A percentile compares a stretch with the other conserved stretches of the same genome.
phyloP scores from a whole-genome alignment of 2,113 vertebrate genomes.

The Hypocryptadius cinnamomeus region DNA sequence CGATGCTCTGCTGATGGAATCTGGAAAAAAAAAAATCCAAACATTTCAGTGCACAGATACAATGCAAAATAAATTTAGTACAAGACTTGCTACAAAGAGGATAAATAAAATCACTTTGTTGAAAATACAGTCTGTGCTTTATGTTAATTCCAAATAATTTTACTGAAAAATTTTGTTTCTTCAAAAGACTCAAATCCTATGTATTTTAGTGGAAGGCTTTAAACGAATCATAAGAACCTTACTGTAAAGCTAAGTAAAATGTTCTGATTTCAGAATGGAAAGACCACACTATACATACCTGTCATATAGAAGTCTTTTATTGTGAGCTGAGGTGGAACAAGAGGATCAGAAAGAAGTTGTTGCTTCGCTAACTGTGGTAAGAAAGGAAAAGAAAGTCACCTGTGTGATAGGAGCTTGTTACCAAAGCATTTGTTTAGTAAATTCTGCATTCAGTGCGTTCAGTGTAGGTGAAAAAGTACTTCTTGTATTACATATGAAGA shows the following conservation, averaged over 20 bases:
- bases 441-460: not conserved
- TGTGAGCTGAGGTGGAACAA: constrained; percentile 89
- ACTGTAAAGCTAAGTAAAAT: not conserved
- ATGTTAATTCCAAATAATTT: not conserved
- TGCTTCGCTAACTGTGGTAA: constrained; percentile 81
- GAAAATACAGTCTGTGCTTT: not conserved
- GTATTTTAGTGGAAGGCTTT: not conserved
- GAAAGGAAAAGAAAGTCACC: not conserved
- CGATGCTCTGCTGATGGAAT: constrained; percentile 92
- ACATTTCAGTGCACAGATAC: not conserved
- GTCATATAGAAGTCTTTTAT: constrained; percentile 99
- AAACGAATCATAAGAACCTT: not conserved
- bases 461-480: not conserved
- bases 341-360: constrained; percentile 82
- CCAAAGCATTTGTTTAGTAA: not conserved
- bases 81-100: not conserved
- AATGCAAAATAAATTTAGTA: not conserved
- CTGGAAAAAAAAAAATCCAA: constrained; percentile 66
- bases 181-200: not conserved
- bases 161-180: not conserved
- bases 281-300: constrained; percentile 68
- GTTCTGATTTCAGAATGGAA: not conserved
- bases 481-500: not conserved
- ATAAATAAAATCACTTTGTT: not conserved
- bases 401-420: not conserved